Percentiles rank a stretch among this genome's conserved stretches.
These are phyloP conservation scores for Phaonia tiefii DNA, from an alignment of 2,888 invertebrate species.

Conservation along the genomic window DNA sequence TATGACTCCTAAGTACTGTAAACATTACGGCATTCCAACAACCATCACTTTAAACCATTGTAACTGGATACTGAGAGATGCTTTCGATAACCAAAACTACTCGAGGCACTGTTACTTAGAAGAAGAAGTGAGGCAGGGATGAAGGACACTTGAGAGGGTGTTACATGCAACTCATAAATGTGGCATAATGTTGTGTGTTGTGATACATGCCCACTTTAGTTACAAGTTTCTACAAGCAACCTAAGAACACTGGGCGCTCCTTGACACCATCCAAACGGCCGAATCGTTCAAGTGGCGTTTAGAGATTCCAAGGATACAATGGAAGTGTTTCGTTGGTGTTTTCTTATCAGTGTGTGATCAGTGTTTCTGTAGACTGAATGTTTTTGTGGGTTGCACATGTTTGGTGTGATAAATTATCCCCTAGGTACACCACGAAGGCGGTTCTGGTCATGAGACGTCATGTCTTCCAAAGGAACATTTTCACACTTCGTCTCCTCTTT, in stretches of 20 bases:
- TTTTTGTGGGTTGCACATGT: conserved; percentile 80
- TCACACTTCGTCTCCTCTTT: conserved; percentile 75
- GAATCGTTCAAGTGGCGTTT: conserved; percentile 54
- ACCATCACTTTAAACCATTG: conserved; percentile 48
- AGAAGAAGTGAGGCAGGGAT: conserved; percentile 29
- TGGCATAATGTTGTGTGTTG: conserved; percentile 45
- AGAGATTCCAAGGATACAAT: conserved; percentile 54
- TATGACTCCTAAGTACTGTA: conserved; percentile 61
- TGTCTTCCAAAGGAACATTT: conserved; percentile 76
- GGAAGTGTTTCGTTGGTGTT: conserved; percentile 11
- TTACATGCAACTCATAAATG: conserved; percentile 17
- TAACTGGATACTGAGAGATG: conserved; percentile 50
- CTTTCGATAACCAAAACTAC: background rate
- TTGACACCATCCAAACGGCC: conserved; percentile 36
- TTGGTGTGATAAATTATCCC: conserved; percentile 79
- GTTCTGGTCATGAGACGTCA: conserved; percentile 71
- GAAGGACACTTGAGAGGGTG: conserved; percentile 46
- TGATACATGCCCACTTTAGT: conserved; percentile 56
- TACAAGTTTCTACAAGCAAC: conserved; percentile 19
- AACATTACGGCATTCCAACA: conserved; percentile 46
- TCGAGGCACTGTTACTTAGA: background rate
- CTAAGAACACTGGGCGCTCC: conserved; percentile 46
- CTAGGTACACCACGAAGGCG: conserved; percentile 39
- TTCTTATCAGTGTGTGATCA: conserved; percentile 33
- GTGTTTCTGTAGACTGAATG: conserved; percentile 49